Conservation (phyloP, 1,140 invertebrate genomes). For the Panagrolaimus sp. region DNA sequence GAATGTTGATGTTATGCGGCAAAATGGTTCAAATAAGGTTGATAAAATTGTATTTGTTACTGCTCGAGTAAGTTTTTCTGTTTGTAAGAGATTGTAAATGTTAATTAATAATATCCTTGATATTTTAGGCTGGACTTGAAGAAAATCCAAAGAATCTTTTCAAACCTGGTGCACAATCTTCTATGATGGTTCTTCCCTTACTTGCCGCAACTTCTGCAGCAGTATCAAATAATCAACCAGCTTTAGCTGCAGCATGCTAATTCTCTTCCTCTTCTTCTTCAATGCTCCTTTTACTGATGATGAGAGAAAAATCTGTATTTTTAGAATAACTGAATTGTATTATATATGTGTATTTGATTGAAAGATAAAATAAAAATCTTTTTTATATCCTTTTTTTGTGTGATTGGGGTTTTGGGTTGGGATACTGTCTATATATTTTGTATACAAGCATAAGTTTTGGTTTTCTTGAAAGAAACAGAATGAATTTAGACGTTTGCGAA, state of each 20-base stretch:
- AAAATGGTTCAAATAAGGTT: conserved; percentile 40
- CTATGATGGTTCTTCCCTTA: conserved; percentile 6
- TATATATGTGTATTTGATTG: too few relatives aligned
- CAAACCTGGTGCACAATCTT: neutral
- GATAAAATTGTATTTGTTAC: conserved; percentile 43
- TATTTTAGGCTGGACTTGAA: conserved; percentile 3
- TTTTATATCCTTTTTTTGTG: too few relatives aligned
- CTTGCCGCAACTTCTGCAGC: neutral
- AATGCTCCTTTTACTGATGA: too few relatives aligned
- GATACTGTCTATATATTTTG: too few relatives aligned
- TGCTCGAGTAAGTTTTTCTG: conserved; percentile 36
- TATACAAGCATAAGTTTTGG: too few relatives aligned
- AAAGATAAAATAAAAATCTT: too few relatives aligned
- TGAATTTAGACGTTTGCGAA: too few relatives aligned
- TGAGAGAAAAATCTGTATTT: too few relatives aligned
- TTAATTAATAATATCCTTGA: neutral
- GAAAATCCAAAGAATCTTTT: conserved; percentile 14
- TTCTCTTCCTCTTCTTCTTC: too few relatives aligned
- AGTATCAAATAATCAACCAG: neutral
- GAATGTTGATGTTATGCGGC: conserved; percentile 41
- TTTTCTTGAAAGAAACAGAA: too few relatives aligned
- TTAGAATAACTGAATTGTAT: too few relatives aligned
- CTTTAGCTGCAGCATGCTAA: neutral
- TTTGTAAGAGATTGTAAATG: neutral
- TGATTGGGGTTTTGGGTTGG: too few relatives aligned